These are phyloP conservation scores for Epinephelus lanceolatus DNA, from an alignment of 2,113 vertebrate genomes.

Conservation along the genomic window DNA sequence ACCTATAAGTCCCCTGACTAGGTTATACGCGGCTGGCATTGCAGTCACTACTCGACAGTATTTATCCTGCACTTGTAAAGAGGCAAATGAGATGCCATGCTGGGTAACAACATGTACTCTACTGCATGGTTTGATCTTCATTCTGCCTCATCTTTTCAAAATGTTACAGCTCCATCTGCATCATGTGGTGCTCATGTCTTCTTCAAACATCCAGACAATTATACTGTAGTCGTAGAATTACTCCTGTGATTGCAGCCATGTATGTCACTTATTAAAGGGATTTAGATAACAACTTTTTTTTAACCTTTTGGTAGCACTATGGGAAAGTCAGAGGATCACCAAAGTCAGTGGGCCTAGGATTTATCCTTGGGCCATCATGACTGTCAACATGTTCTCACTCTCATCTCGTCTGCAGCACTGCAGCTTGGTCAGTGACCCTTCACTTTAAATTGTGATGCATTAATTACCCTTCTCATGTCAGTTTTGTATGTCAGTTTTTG, in stretches of 20 bases:
- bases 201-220: neutral
- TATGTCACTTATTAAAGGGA: neutral
- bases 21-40: slow-evolving; percentile 16
- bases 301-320: too few relatives aligned
- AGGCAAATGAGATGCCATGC: slow-evolving; percentile 19
- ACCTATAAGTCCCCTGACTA: slow-evolving; percentile 31
- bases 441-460: too few relatives aligned
- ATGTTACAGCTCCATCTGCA: neutral
- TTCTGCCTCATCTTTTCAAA: neutral
- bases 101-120: slow-evolving; percentile 9
- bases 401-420: too few relatives aligned
- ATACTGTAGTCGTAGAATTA: neutral
- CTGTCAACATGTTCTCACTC: too few relatives aligned
- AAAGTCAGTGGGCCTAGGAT: too few relatives aligned
- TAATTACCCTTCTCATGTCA: too few relatives aligned
- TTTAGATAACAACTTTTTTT: neutral
- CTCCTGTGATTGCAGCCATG: neutral
- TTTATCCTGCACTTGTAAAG: slow-evolving; percentile 32
- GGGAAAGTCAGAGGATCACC: too few relatives aligned
- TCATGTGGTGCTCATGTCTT: neutral
- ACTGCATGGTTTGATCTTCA: neutral
- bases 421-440: too few relatives aligned
- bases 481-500: too few relatives aligned
- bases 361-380: too few relatives aligned
- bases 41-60: neutral